Base-by-base conservation (phyloP, 2,888 invertebrate species). In the Phortica okadai region DNA sequence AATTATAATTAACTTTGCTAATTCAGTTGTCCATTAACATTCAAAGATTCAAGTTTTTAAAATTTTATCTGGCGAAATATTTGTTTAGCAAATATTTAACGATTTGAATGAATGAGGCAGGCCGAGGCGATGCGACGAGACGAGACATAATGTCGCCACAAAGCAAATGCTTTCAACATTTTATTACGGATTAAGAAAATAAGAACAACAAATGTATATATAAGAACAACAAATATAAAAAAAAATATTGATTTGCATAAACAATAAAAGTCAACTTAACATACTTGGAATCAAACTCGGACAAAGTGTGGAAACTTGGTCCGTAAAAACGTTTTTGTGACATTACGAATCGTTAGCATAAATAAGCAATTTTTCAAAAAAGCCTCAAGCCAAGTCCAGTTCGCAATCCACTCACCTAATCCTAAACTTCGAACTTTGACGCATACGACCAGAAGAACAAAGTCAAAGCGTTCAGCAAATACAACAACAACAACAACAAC, bases 101-200 rank as follows among this genome's bases (percentile, higher is more conserved):
- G 14, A 87, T 87, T 82, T 84, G 82, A 85, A 62, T 62, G 25
- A 84, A 87, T 87, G 79, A 80, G 78, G 33, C 33, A 33, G 4
- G 33, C 33, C 4, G 33, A 33, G 33, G 33, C 33, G 33, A 33
- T 33, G 33, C 33, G 33, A 33, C 79, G 79, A 78, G 83, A 78
- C 85, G 85, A 86, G 85, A 86, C 85, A 86, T 79, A 86, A 81
- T 86, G 85, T 86, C 85, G 85, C 85, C 85, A 58, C 42, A 41
- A 58, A 76, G 70, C 66, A 25, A 66, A 69, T 58, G 33, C 45
- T 42, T 70, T 67, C 16, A 25, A 62, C 21, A 25, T 67, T 67
- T 6, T 8, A 14, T 10, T 66, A 64, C 64, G 33, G n/a, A 44
- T 16, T 45, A 56, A 21, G 45, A 64, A 62, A 69, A 58, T 74